These are phyloP conservation scores for Ornithorhynchus anatinus DNA, from an alignment of 2,113 vertebrate species.

Conservation along the genomic window DNA sequence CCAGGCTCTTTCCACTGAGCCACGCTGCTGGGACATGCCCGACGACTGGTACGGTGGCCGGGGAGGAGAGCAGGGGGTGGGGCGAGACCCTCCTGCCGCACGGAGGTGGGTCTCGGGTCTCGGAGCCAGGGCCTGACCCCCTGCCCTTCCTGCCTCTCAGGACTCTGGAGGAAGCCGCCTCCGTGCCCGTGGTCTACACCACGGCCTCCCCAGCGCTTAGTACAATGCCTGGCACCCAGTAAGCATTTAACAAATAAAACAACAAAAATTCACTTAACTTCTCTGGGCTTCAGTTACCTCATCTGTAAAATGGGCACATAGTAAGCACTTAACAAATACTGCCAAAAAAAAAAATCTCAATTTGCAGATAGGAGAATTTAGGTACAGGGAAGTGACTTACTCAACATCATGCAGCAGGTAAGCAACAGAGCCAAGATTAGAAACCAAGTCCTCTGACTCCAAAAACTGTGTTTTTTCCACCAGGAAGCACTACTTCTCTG, in stretches of 20 bases:
- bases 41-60: constrained; percentile 78
- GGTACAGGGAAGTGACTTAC: too few species aligned
- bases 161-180: constrained; percentile 92
- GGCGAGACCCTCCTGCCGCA: fast-evolving
- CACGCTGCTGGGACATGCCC: constrained; percentile 82
- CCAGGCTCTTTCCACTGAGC: neutral
- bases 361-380: too few species aligned
- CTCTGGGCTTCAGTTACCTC: neutral
- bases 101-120: neutral
- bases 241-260: too few species aligned
- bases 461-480: neutral
- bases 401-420: too few species aligned
- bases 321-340: too few species aligned
- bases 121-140: neutral
- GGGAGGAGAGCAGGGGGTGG: fast-evolving
- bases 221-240: too few species aligned
- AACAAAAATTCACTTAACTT: neutral
- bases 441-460: too few species aligned
- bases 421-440: too few species aligned
- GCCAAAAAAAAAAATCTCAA: too few species aligned
- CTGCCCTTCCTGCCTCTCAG: constrained; percentile 57
- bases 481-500: neutral
- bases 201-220: too few species aligned
- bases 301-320: neutral
- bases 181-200: constrained; percentile 91